A percentile compares a stretch with the other conserved stretches of the same genome.
Conservation (phyloP, 2,113 vertebrate genomes). For the Nasalis larvatus region DNA sequence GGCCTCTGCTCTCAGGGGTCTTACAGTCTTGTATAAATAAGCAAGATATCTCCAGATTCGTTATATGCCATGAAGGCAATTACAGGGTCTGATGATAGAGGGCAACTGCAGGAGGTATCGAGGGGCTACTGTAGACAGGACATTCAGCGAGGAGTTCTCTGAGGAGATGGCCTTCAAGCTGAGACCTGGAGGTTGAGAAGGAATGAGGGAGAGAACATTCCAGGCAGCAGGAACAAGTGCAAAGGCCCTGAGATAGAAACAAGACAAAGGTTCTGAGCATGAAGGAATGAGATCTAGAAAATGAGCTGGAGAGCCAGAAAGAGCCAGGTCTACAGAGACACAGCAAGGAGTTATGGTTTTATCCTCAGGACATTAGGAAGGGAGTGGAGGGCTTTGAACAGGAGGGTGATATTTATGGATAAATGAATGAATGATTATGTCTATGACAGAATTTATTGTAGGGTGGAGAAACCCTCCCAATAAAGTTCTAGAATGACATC, state of each 20-base stretch:
- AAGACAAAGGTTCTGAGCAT: background rate
- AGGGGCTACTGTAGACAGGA: background rate
- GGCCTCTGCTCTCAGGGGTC: background rate
- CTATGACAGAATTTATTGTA: background rate
- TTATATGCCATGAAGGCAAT: background rate
- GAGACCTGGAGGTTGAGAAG: background rate
- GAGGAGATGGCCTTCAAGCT: background rate
- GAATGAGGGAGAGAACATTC: background rate
- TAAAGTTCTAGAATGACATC: background rate
- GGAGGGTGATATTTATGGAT: background rate
- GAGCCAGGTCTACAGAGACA: background rate
- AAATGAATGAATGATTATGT: background rate
- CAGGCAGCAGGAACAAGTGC: background rate
- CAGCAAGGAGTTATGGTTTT: background rate
- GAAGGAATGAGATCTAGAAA: background rate
- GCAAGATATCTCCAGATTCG: background rate
- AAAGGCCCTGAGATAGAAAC: background rate
- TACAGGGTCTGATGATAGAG: background rate
- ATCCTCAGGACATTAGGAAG: background rate
- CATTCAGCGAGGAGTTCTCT: background rate
- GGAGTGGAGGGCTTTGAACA: background rate
- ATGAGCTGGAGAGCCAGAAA: background rate
- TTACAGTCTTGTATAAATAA: background rate
- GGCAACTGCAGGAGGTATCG: accelerated
- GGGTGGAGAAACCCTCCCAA: background rate